These are phyloP conservation scores for Plecotus auritus DNA, from an alignment of 2,113 vertebrate species.

Conservation along the genomic window DNA sequence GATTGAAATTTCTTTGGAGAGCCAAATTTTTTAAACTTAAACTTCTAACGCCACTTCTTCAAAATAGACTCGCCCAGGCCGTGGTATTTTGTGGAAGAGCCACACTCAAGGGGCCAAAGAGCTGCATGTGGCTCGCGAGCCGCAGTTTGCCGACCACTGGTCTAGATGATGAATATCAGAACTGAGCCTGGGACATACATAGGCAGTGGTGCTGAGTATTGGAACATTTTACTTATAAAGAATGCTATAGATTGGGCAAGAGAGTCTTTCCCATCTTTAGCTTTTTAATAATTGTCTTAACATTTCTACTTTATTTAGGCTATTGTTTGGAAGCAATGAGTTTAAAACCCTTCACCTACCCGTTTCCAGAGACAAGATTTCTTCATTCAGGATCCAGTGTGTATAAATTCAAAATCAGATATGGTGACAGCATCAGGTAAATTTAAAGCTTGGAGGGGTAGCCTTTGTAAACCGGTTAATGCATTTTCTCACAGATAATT, in stretches of 20 bases:
- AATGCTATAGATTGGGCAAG: not conserved
- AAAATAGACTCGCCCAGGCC: no score
- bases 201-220: not conserved
- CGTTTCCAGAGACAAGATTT: conserved; percentile 86
- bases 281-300: conserved; percentile 26
- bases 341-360: conserved; percentile 84
- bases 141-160: no score
- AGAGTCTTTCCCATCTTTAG: not conserved
- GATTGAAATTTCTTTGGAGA: no score
- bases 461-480: not conserved
- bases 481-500: not conserved
- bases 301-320: conserved; percentile 58
- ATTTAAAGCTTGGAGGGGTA: conserved; percentile 18
- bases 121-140: no score
- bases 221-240: not conserved
- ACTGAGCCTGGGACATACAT: not conserved
- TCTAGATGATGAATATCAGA: not conserved
- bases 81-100: no score
- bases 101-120: no score
- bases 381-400: conserved; percentile 83
- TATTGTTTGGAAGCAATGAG: conserved; percentile 76
- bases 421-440: conserved; percentile 84
- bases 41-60: no score
- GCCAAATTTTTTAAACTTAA: no score
- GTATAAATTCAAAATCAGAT: conserved; percentile 90